Evolutionary conservation across 1,140 invertebrate genomes (phyloP).

Genomic region (Pogonomyrmex barbatus): DNA sequence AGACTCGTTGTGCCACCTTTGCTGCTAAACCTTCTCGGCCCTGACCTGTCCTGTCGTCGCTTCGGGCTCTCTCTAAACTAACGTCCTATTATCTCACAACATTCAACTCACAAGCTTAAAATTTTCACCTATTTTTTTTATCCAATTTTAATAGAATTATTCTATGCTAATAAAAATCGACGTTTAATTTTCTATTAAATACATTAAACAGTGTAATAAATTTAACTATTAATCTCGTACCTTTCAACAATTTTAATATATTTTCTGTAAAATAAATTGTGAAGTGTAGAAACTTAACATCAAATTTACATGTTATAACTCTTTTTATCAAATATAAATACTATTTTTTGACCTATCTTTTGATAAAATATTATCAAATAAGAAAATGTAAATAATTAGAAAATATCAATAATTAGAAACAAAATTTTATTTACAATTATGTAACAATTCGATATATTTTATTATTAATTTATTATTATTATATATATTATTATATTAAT

Average conservation of each 20-base stretch:
- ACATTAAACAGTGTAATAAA: not conserved
- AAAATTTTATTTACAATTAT: too few relatives aligned
- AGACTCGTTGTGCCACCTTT: constrained; percentile 70
- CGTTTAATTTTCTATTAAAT: not conserved
- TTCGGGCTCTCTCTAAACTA: constrained; percentile 54
- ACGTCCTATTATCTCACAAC: constrained; percentile 47
- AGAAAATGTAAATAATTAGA: too few relatives aligned
- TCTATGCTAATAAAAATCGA: not conserved
- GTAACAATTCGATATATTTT: not conserved
- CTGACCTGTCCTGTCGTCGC: constrained; percentile 73
- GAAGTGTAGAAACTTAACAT: too few relatives aligned
- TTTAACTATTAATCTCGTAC: not conserved
- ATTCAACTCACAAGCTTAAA: not conserved
- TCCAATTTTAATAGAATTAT: not conserved
- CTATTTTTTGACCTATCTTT: too few relatives aligned
- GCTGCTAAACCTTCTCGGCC: constrained; percentile 62
- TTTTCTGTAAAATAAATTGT: not conserved
- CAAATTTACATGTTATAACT: too few relatives aligned
- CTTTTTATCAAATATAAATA: not conserved
- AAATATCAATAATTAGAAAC: too few relatives aligned
- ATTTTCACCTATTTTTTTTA: constrained; percentile 4
- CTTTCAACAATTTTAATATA: not conserved
- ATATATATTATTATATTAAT: not conserved
- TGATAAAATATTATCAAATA: too few relatives aligned
- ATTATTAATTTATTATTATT: not conserved